Conservation (phyloP, 2,888 invertebrate genomes). For the Nymphalis urticae region DNA sequence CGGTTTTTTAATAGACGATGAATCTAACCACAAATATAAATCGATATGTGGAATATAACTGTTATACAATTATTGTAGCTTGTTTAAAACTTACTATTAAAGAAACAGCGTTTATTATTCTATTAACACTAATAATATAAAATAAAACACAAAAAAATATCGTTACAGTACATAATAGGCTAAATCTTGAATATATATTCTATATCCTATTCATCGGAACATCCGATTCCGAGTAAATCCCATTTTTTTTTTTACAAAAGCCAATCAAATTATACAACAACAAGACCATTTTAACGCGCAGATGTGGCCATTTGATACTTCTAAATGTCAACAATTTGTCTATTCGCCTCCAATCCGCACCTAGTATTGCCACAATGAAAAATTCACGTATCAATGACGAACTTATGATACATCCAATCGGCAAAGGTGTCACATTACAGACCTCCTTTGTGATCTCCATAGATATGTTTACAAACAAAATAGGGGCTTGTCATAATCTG, state of each 20-base stretch:
- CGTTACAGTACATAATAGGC: no score
- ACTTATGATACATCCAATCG: constrained; percentile 70
- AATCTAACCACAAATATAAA: no score
- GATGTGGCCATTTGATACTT: constrained; percentile 58
- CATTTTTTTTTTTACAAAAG: constrained; percentile 45
- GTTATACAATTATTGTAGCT: no score
- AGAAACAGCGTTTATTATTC: no score
- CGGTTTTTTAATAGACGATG: no score
- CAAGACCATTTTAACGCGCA: constrained; percentile 52
- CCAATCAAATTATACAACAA: constrained; percentile 55
- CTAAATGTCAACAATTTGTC: constrained; percentile 77
- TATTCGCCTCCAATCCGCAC: constrained; percentile 63
- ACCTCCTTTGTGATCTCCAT: constrained; percentile 58
- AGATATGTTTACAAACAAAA: constrained; percentile 80
- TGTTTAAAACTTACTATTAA: no score
- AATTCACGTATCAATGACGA: constrained; percentile 69
- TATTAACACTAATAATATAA: not conserved
- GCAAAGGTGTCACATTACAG: constrained; percentile 78
- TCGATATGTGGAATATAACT: no score
- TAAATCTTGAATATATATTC: not conserved
- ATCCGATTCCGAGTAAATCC: constrained; percentile 47
- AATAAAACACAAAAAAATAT: no score
- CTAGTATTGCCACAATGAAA: constrained; percentile 60
- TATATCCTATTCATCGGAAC: constrained; percentile 48
- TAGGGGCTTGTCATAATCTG: constrained; percentile 80